These are phyloP conservation scores for Danio albolineatus DNA, from an alignment of 2,797 vertebrate species.

Conservation along the genomic window DNA sequence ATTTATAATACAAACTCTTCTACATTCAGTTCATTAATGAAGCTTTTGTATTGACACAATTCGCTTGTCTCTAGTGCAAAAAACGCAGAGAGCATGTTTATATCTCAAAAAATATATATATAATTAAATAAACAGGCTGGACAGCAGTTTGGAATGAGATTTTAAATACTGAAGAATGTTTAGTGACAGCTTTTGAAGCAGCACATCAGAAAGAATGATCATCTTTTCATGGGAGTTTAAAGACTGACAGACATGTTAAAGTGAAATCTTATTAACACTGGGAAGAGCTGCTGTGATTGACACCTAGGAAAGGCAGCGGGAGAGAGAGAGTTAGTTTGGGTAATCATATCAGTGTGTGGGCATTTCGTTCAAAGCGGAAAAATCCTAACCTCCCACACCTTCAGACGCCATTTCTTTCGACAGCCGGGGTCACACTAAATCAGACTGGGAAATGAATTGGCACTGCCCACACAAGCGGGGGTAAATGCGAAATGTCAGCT, in stretches of 20 bases:
- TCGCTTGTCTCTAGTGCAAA: neutral
- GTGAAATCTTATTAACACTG: slow-evolving; percentile 64
- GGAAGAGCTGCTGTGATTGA: slow-evolving; percentile 62
- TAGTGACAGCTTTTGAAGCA: slow-evolving; percentile 42
- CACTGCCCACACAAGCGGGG: slow-evolving; percentile 21
- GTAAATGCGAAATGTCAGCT: slow-evolving; percentile 45
- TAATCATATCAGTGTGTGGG: slow-evolving; percentile 61
- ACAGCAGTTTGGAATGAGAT: slow-evolving; percentile 35
- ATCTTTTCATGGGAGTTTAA: slow-evolving; percentile 25
- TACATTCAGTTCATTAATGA: neutral
- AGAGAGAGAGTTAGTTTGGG: slow-evolving; percentile 58
- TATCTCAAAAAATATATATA: neutral
- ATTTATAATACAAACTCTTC: slow-evolving; percentile 5
- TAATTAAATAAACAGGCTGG: neutral
- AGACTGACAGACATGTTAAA: slow-evolving; percentile 34
- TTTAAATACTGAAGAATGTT: slow-evolving; percentile 26
- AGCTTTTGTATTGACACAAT: neutral
- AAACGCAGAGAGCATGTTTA: neutral
- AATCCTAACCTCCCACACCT: slow-evolving; percentile 42
- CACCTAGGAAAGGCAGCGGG: slow-evolving; percentile 33
- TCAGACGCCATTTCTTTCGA: slow-evolving; percentile 51
- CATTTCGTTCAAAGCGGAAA: slow-evolving; percentile 64
- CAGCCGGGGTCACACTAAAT: slow-evolving; percentile 52
- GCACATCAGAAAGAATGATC: slow-evolving; percentile 14
- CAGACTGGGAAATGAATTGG: slow-evolving; percentile 66